Base-by-base conservation (phyloP, 2,888 invertebrate species). In the Mimas tiliae region DNA sequence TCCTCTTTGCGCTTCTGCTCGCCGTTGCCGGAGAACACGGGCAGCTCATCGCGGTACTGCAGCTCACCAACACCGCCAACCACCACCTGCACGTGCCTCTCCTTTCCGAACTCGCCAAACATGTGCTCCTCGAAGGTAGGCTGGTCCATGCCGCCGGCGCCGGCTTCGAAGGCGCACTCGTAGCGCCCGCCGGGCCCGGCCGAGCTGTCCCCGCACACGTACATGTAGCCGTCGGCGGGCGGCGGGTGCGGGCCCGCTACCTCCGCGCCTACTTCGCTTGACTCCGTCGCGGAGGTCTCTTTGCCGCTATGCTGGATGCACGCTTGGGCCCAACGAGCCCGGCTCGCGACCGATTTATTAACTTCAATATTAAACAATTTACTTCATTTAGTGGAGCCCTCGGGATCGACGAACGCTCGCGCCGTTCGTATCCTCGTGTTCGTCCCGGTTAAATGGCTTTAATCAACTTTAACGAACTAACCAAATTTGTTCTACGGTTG, bases 71-170 rank as follows among this genome's bases (percentile, higher is more conserved):
- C 89, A 1, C 91, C 85, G 33, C 94, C 89, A 63, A 94, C 94
- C 75, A 93, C 89, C 72, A 91, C 92, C 74, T 92, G 91, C 69
- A 93, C 90, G 69, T 89, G 92, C 50, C 93, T 86, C 68, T 81
- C 95, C 88, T 96, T 93, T 69, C 94, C 95, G 75, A 97, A 97
- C 88, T 97, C 97, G 73, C 95, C 94, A 87, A 97, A 97, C 83
- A 96, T 95, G 80, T 96, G 96, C 83, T 97, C 97, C 84, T 97
- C 97, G 89, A 97, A 96, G 70, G 91, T 87, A 42, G 94, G 91
- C 80, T 95, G 96, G 87, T 97, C 97, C 96, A 97, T 88, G 89
- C 90, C 71, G 53, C 69, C 73, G 58, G 75, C 74, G 86, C 74
- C 80, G 55, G 87, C 82, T 76, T 91, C 92, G 84, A 87, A 91